Conservation (phyloP, 2,888 invertebrate species). For the Dromius quadrimaculatus region DNA sequence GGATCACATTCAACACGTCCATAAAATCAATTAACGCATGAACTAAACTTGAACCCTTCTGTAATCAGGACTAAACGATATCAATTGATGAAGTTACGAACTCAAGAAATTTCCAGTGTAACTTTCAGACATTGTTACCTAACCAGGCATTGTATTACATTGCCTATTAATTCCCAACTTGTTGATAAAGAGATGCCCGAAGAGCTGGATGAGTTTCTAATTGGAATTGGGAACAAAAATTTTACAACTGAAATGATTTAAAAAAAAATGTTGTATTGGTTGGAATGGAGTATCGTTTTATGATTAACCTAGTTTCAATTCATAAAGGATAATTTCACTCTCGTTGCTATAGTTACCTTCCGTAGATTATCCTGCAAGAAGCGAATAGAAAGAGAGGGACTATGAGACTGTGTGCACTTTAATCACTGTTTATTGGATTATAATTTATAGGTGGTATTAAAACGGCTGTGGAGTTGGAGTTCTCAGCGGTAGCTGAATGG, state of each 20-base stretch:
- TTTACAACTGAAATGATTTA: no score
- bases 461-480: constrained; percentile 40
- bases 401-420: constrained; percentile 15
- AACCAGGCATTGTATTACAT: constrained; percentile 10
- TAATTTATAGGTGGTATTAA: constrained; percentile 46
- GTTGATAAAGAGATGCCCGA: neutral
- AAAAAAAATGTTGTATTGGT: no score
- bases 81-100: constrained; percentile 23
- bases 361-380: neutral
- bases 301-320: no score
- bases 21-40: constrained; percentile 25
- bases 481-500: constrained; percentile 35
- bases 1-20: constrained; percentile 9
- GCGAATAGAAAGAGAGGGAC: neutral
- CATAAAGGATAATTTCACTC: constrained; percentile 9
- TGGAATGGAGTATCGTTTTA: no score
- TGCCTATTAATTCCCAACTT: constrained; percentile 2
- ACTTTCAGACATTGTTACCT: neutral
- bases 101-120: constrained; percentile 11
- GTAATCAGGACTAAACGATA: neutral
- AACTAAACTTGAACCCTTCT: neutral
- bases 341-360: neutral
- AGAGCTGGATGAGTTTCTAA: neutral
- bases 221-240: neutral
- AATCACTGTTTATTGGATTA: constrained; percentile 50